phyloP scores from a whole-genome alignment of 2,888 invertebrate species.

The Strigamia transsilvanica region DNA sequence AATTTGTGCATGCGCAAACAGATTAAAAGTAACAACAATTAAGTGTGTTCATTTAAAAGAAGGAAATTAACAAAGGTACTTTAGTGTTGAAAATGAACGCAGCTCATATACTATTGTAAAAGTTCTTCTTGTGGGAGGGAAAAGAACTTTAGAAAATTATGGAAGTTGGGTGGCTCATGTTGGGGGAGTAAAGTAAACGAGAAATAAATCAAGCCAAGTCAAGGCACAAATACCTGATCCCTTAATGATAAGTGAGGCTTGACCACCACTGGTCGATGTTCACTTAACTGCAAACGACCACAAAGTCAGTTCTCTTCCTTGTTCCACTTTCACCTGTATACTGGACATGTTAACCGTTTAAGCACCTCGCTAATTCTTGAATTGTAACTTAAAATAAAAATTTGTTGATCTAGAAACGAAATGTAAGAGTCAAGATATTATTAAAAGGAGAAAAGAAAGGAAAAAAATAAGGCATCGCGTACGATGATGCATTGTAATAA shows the following conservation, averaged over 20 bases:
- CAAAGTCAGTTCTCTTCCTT: slow-evolving; percentile 4
- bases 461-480: neutral
- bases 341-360: slow-evolving; percentile 23
- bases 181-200: neutral
- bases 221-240: neutral
- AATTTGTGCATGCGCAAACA: too few species aligned
- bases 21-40: too few species aligned
- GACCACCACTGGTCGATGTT: slow-evolving; percentile 48
- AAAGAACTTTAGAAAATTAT: neutral
- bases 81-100: too few species aligned
- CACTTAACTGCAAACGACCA: slow-evolving; percentile 32
- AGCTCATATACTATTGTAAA: too few species aligned
- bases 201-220: neutral
- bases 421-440: neutral
- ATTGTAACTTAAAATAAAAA: neutral
- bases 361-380: neutral
- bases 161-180: neutral
- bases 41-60: too few species aligned
- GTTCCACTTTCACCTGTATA: neutral
- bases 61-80: too few species aligned
- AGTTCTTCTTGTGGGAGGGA: neutral
- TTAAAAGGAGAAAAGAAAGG: neutral
- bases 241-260: slow-evolving; percentile 42
- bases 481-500: slow-evolving; percentile 18
- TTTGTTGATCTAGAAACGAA: slow-evolving; percentile 1